phyloP scores from a whole-genome alignment of 35 echinoderm and acorn worm genomes.

The Ophioderma brevispina region DNA sequence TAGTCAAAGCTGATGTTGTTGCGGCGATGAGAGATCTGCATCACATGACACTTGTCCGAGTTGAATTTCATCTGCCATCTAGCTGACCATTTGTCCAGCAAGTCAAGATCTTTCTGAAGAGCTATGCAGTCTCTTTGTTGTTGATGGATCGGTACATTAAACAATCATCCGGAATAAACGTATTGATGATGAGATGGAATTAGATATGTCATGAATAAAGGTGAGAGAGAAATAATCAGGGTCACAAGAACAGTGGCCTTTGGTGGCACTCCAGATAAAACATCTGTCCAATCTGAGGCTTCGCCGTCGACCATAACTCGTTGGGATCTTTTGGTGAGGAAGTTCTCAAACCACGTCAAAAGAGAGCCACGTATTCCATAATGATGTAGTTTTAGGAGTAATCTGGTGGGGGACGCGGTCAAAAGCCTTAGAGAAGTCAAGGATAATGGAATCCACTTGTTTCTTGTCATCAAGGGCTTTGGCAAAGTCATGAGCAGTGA shows the following conservation, averaged over 20 bases:
- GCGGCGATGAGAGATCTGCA: constrained; percentile 34
- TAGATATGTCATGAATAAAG: constrained; percentile 63
- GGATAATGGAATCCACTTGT: constrained; percentile 32
- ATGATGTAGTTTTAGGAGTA: not conserved
- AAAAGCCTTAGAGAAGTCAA: constrained; percentile 24
- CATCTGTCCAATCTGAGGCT: constrained; percentile 36
- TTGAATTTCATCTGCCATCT: constrained; percentile 65
- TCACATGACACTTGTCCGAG: constrained; percentile 29
- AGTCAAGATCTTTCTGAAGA: constrained; percentile 20
- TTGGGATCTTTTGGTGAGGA: constrained; percentile 48
- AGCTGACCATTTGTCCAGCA: not conserved
- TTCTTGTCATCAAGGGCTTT: constrained; percentile 5
- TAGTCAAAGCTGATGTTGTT: constrained; percentile 34
- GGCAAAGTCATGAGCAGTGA: constrained; percentile 26
- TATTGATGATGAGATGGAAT: constrained; percentile 23
- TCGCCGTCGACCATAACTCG: constrained; percentile 65
- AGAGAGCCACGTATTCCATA: constrained; percentile 47
- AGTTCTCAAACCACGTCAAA: constrained; percentile 27
- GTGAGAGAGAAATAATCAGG: constrained; percentile 56
- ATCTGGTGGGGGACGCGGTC: constrained; percentile 12
- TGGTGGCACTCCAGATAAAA: constrained; percentile 67
- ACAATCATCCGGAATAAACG: constrained; percentile 78
- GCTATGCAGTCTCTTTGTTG: not conserved
- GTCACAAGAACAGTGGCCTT: constrained; percentile 69
- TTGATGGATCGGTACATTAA: constrained; percentile 44